phyloP scores from a whole-genome alignment of 1,140 invertebrate species.

The Kradibia gibbosae region DNA sequence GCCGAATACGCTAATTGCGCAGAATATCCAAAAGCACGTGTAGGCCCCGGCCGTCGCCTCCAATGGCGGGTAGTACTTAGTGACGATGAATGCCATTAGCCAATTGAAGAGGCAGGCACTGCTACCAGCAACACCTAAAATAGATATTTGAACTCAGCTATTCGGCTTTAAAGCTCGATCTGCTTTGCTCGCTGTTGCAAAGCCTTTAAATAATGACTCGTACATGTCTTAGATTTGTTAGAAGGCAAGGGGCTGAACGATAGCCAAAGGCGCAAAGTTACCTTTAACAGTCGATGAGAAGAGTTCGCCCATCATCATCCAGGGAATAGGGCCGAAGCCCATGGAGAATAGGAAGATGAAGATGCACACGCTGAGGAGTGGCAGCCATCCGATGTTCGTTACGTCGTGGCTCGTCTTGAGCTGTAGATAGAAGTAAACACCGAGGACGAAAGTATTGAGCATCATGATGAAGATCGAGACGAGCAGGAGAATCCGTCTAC shows the following conservation, averaged over 20 bases:
- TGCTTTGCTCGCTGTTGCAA: not conserved
- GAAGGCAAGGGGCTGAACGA: too few species aligned
- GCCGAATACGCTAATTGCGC: slow-evolving; percentile 79
- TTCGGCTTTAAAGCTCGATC: not conserved
- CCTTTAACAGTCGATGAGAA: slow-evolving; percentile 66
- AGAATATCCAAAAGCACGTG: slow-evolving; percentile 87
- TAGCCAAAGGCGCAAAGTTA: not conserved
- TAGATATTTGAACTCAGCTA: not conserved
- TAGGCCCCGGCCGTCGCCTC: slow-evolving; percentile 74
- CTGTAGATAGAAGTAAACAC: slow-evolving; percentile 78
- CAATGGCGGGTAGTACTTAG: slow-evolving; percentile 82
- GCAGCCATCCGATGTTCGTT: slow-evolving; percentile 78
- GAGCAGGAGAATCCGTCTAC: slow-evolving; percentile 81
- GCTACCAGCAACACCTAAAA: slow-evolving; percentile 80
- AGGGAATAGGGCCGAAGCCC: slow-evolving; percentile 85
- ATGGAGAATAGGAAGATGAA: slow-evolving; percentile 86
- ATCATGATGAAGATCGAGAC: slow-evolving; percentile 78
- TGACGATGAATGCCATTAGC: slow-evolving; percentile 86
- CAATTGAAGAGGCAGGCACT: slow-evolving; percentile 85
- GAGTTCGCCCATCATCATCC: slow-evolving; percentile 85
- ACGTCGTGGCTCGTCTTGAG: slow-evolving; percentile 68
- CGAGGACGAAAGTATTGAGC: slow-evolving; percentile 75
- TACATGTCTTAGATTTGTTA: too few species aligned
- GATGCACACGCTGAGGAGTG: slow-evolving; percentile 79
- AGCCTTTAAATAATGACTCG: too few species aligned